A percentile compares a stretch with the other conserved stretches of the same genome.
phyloP scores from a whole-genome alignment of 2,113 vertebrate species.

The Athene noctua region DNA sequence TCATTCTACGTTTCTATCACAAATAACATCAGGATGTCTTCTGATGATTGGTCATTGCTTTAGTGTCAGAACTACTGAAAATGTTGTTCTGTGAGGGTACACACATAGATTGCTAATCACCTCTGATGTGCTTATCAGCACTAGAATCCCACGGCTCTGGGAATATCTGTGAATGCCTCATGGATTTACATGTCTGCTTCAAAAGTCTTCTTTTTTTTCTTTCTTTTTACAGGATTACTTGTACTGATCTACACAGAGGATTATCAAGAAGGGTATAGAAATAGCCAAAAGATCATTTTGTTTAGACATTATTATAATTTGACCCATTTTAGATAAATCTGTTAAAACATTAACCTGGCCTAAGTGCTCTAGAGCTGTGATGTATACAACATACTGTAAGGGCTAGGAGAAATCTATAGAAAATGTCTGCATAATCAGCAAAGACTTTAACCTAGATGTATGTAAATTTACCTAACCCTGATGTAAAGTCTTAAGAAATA shows the following conservation, averaged over 20 bases:
- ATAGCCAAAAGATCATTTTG: neutral
- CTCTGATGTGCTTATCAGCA: neutral
- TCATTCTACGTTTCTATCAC: neutral
- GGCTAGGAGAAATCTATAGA: neutral
- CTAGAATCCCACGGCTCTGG: neutral
- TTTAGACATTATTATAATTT: slow-evolving; percentile 40
- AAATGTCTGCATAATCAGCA: slow-evolving; percentile 41
- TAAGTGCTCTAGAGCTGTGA: neutral
- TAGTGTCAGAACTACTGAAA: neutral
- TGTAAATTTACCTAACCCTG: slow-evolving; percentile 38
- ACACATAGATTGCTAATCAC: neutral
- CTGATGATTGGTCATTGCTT: neutral
- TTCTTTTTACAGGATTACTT: neutral
- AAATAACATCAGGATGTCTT: neutral
- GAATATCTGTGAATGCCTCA: neutral
- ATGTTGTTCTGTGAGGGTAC: neutral
- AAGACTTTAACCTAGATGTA: neutral
- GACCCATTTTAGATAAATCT: slow-evolving; percentile 18
- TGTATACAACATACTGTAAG: neutral
- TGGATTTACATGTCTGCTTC: neutral
- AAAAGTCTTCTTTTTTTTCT: neutral
- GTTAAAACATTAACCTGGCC: slow-evolving; percentile 24
- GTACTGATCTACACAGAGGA: neutral
- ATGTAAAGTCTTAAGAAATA: slow-evolving; percentile 27
- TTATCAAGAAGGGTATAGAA: neutral